phyloP scores from a whole-genome alignment of 2,888 invertebrate genomes.

The Lampropteryx suffumata region DNA sequence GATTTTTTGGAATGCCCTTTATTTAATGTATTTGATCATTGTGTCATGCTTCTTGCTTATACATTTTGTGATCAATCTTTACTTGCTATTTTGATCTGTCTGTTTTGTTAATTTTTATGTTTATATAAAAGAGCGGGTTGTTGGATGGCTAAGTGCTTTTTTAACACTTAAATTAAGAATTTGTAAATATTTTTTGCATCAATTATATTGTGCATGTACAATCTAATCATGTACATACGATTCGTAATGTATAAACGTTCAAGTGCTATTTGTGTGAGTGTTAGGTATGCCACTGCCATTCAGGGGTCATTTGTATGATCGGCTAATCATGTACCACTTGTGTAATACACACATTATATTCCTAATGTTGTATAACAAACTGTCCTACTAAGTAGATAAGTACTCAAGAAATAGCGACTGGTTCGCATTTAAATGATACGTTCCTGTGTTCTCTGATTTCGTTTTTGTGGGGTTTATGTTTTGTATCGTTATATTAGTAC shows the following conservation, averaged over 20 bases:
- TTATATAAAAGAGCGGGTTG: conserved; percentile 50
- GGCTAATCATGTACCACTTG: conserved; percentile 15
- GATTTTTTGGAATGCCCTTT: conserved; percentile 7
- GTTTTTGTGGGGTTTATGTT: conserved; percentile 24
- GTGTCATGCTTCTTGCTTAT: conserved; percentile 30
- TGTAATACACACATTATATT: conserved; percentile 37
- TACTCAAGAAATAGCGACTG: conserved; percentile 58
- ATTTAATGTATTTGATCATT: neutral
- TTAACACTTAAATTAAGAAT: conserved; percentile 62
- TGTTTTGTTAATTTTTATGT: conserved; percentile 33
- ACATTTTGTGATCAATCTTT: conserved; percentile 25
- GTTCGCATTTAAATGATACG: conserved; percentile 50
- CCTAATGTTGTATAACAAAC: conserved; percentile 44
- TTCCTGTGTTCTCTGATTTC: conserved; percentile 31
- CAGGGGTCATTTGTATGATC: conserved; percentile 24
- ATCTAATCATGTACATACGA: conserved; percentile 52
- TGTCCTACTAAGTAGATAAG: conserved; percentile 58
- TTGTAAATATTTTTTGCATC: conserved; percentile 79
- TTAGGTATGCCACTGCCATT: conserved; percentile 75
- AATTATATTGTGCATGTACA: conserved; percentile 65
- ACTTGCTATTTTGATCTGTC: conserved; percentile 13
- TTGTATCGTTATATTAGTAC: conserved; percentile 29
- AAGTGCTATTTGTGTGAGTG: conserved; percentile 73
- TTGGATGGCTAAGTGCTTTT: conserved; percentile 71
- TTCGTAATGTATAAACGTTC: conserved; percentile 67